These are phyloP conservation scores for Mechanitis messenoides DNA, from an alignment of 2,888 invertebrate species.

Conservation along the genomic window DNA sequence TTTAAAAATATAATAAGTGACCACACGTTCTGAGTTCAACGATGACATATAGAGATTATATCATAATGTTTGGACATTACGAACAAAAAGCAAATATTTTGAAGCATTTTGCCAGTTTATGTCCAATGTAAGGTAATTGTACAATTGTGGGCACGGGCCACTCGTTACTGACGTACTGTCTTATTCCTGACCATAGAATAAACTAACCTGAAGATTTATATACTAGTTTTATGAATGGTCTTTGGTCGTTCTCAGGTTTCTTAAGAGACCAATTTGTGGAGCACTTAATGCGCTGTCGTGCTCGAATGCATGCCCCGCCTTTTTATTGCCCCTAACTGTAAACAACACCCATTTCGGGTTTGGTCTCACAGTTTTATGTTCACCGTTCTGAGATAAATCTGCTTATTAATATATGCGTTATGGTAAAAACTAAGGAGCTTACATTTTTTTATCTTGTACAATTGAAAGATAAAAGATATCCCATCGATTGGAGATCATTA, in stretches of 20 bases:
- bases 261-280: constrained; percentile 71
- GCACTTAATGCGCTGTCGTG: constrained; percentile 67
- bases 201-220: constrained; percentile 68
- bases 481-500: constrained; percentile 21
- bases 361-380: constrained; percentile 25
- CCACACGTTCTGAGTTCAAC: constrained; percentile 20
- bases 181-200: constrained; percentile 72
- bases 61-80: constrained; percentile 58
- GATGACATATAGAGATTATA: constrained; percentile 45
- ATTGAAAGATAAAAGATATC: background rate
- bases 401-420: constrained; percentile 11
- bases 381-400: constrained; percentile 17
- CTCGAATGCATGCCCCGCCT: constrained; percentile 68
- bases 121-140: constrained; percentile 72
- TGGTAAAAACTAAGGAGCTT: no score
- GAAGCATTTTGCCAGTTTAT: constrained; percentile 57
- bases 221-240: constrained; percentile 58
- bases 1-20: constrained; percentile 37
- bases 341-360: constrained; percentile 67
- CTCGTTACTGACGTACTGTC: constrained; percentile 68
- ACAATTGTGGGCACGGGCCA: constrained; percentile 73
- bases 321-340: constrained; percentile 75
- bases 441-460: no score
- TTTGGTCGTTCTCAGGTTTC: constrained; percentile 70
- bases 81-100: constrained; percentile 65